A percentile compares a stretch with the other conserved stretches of the same genome.
These are phyloP conservation scores for Centroberyx gerrardi DNA, from an alignment of 2,797 vertebrate genomes.

Conservation along the genomic window DNA sequence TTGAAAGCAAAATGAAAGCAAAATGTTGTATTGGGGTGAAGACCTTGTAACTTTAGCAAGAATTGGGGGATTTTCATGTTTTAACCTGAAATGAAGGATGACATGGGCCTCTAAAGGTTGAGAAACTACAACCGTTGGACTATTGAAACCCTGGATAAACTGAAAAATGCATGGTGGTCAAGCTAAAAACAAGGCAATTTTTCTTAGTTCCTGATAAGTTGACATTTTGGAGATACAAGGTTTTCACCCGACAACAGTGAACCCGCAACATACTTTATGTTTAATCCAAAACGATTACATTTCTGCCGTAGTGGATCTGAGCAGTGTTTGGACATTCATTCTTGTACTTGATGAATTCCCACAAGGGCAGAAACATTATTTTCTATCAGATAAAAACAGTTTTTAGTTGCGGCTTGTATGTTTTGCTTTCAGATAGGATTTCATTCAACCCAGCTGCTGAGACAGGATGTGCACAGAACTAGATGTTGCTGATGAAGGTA, in stretches of 20 bases:
- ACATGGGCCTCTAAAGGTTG: too few relatives aligned
- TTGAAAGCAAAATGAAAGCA: slow-evolving; percentile 15
- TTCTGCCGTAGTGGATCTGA: slow-evolving; percentile 8
- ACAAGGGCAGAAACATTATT: not conserved
- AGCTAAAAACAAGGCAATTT: not conserved
- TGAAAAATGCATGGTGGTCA: slow-evolving; percentile 7
- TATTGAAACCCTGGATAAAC: not conserved
- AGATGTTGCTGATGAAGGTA: not conserved
- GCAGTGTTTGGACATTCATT: slow-evolving; percentile 2
- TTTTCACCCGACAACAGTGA: not conserved
- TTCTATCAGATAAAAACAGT: slow-evolving; percentile 6
- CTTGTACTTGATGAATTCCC: slow-evolving; percentile 3
- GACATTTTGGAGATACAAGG: not conserved
- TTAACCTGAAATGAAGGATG: not conserved
- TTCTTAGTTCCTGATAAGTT: too few relatives aligned
- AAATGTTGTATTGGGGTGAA: not conserved
- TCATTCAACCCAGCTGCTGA: not conserved
- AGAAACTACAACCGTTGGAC: too few relatives aligned
- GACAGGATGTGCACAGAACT: not conserved
- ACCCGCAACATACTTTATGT: not conserved
- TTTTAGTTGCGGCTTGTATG: not conserved
- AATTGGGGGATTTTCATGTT: not conserved
- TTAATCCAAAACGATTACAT: not conserved
- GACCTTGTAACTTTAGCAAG: not conserved
- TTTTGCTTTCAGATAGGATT: not conserved